Base-by-base conservation (phyloP, 2,113 vertebrate genomes). In the Sapayoa aenigma region DNA sequence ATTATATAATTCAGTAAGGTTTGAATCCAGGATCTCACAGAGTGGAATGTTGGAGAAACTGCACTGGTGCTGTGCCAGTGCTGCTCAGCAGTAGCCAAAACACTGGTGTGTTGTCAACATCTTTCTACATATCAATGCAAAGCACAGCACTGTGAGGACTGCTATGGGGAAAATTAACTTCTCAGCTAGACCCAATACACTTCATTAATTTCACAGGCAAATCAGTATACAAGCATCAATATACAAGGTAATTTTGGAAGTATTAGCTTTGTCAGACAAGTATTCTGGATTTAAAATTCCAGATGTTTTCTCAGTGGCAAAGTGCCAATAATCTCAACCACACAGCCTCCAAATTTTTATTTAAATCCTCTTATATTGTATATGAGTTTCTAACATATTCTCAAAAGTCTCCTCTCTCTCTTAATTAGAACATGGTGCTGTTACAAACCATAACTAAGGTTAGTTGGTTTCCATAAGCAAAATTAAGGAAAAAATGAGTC, bases 1-100 rank as follows among this genome's bases (percentile, higher is more conserved):
- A 44, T 44, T 44, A 44, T 44, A 16, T 44, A 44, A 44, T 15
- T 44, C 42, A 44, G 42, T 44, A 15, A 44, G 42, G 16, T 44
- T 44, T 16, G 6, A 44, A 44, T 44, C 42, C 16, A 44, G 42
- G 42, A 44, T 44, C 15, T 44, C 13, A 44, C 42, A 44, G 42
- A 16, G 15, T 42, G 37, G 12, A 72, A 42, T 62, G 31, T 3
- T 52, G 39, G 15, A 53, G 20, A 52, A 33, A 17, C 58, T 46
- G 16, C 0, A 0, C 33, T 1, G 22, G 2, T 55, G n/a, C 41
- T 56, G n/a, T 65, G n/a, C 22, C n/a, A 41, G 28, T 0, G 2
- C 19, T 56, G 28, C 50, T 39, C n/a, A 74, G n/a, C 69, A 56
- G 23, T 24, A 30, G 14, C 50, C 30, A 66, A n/a, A 74, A 2